phyloP scores from a whole-genome alignment of 1,140 invertebrate genomes.

The Tetramorium parvispinum region DNA sequence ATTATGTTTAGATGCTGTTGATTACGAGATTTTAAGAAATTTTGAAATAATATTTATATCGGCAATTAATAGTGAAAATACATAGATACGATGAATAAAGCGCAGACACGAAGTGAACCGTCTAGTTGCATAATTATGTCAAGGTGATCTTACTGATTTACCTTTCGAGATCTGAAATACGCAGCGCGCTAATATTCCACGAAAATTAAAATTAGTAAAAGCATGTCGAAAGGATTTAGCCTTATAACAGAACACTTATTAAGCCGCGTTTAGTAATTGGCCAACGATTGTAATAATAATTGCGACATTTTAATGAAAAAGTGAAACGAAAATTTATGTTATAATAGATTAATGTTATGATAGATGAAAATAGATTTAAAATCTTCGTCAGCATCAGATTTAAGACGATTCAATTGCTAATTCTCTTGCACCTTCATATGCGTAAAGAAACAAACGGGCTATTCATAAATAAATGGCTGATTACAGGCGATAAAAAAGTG shows the following conservation, averaged over 20 bases:
- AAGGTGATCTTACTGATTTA: constrained; percentile 63
- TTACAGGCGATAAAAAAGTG: neutral
- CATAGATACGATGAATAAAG: neutral
- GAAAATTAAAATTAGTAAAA: neutral
- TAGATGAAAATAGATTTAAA: neutral
- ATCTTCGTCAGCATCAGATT: neutral
- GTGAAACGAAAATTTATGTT: neutral
- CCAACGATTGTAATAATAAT: neutral
- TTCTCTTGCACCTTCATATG: neutral
- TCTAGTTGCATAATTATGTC: constrained; percentile 70
- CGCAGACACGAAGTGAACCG: neutral
- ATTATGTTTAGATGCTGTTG: neutral
- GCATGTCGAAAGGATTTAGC: neutral
- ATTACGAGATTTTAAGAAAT: neutral
- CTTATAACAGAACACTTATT: neutral
- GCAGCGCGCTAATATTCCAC: neutral
- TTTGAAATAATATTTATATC: neutral
- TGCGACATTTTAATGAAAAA: neutral
- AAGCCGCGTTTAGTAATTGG: neutral
- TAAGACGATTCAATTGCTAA: neutral
- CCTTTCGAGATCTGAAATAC: constrained; percentile 1
- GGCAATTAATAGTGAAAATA: neutral
- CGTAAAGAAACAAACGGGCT: neutral
- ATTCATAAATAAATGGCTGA: constrained; percentile 8
- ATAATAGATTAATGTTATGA: no score